These are phyloP conservation scores for Meriones unguiculatus DNA, from an alignment of 2,113 vertebrate species.

Conservation along the genomic window DNA sequence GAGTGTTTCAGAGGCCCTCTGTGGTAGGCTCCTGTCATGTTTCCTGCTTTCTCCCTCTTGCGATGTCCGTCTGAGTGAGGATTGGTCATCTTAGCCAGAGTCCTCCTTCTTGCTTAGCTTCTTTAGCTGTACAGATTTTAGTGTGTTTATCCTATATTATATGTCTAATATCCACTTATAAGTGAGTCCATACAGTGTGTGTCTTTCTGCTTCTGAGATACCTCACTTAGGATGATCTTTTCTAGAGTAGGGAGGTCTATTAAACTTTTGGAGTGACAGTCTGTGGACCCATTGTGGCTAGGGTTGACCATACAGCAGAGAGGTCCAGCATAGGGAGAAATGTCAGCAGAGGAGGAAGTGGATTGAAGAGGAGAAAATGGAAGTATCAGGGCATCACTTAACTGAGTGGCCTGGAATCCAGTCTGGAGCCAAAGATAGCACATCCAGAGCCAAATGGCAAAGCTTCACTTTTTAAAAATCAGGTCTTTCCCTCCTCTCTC, in stretches of 20 bases:
- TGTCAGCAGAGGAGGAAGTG: background rate
- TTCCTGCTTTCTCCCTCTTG: too few relatives aligned
- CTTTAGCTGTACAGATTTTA: too few relatives aligned
- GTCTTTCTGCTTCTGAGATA: too few relatives aligned
- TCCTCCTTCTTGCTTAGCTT: too few relatives aligned
- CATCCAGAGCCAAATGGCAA: fast-evolving
- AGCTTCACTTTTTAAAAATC: background rate
- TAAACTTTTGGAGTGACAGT: background rate
- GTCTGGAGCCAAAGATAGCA: background rate
- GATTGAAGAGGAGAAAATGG: background rate
- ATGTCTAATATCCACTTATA: too few relatives aligned
- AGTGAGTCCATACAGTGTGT: too few relatives aligned
- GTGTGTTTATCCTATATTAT: too few relatives aligned
- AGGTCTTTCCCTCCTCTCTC: background rate
- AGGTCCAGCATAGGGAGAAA: background rate
- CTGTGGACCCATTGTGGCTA: background rate
- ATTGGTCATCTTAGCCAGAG: too few relatives aligned
- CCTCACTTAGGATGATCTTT: too few relatives aligned
- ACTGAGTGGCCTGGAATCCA: background rate
- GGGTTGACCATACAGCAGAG: background rate
- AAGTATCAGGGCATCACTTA: background rate
- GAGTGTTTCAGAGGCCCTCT: too few relatives aligned
- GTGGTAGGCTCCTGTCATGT: too few relatives aligned
- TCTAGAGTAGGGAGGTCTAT: background rate
- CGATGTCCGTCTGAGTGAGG: too few relatives aligned